phyloP scores from a whole-genome alignment of 2,113 vertebrate species.

The Eupsittula cactorum region DNA sequence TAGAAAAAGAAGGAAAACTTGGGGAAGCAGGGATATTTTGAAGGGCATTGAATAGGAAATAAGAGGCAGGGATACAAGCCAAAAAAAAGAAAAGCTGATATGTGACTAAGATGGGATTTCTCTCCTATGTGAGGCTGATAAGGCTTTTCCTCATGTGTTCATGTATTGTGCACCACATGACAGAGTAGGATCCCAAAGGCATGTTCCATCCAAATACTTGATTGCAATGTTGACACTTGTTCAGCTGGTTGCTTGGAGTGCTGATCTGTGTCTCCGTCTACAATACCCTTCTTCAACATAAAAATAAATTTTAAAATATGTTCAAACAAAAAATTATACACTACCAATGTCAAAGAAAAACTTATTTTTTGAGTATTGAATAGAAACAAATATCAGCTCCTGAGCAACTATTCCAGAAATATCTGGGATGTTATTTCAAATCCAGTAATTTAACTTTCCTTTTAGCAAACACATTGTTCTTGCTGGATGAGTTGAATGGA shows the following conservation, averaged over 20 bases:
- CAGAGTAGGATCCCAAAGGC: background rate
- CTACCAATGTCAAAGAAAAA: background rate
- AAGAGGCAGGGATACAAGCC: background rate
- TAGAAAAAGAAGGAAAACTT: background rate
- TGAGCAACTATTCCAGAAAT: background rate
- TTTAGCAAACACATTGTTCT: background rate
- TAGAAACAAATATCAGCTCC: background rate
- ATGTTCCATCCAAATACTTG: background rate
- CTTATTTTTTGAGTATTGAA: background rate
- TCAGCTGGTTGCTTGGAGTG: background rate
- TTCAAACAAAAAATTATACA: background rate
- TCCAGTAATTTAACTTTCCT: background rate
- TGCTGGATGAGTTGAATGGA: background rate
- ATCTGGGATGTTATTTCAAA: background rate
- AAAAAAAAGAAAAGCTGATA: background rate
- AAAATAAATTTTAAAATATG: background rate
- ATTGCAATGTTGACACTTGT: background rate
- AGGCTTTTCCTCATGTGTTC: background rate
- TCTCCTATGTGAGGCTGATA: background rate
- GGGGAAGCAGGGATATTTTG: background rate
- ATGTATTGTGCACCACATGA: background rate
- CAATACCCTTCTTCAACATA: background rate
- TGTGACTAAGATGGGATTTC: background rate
- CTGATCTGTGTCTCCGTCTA: background rate
- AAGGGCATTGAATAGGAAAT: background rate